These are phyloP conservation scores for Frankliniella intonsa DNA, from an alignment of 2,888 invertebrate genomes.

Conservation along the genomic window DNA sequence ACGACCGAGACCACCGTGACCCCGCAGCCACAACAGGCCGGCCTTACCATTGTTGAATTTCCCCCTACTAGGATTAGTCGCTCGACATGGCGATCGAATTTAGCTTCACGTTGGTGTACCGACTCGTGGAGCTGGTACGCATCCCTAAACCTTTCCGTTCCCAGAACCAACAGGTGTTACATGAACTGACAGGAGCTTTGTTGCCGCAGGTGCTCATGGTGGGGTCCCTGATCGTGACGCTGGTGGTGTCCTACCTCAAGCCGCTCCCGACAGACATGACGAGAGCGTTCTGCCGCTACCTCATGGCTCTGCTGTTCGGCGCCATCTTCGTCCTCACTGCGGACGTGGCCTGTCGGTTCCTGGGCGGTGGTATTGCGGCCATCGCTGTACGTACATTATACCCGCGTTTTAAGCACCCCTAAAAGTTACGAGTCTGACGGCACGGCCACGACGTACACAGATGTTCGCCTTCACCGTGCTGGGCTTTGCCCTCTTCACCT, in stretches of 20 bases:
- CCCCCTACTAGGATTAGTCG: background rate
- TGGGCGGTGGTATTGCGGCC: slow-evolving; percentile 34
- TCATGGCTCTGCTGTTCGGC: slow-evolving; percentile 39
- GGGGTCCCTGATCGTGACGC: background rate
- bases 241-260: background rate
- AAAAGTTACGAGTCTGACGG: no score
- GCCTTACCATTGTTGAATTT: background rate
- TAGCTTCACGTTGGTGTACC: background rate
- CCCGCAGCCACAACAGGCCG: background rate
- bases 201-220: background rate
- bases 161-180: no score
- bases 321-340: slow-evolving; percentile 41
- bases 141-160: no score
- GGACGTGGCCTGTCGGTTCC: slow-evolving; percentile 42
- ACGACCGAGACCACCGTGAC: no score
- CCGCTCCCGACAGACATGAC: background rate
- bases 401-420: no score
- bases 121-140: background rate
- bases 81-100: background rate
- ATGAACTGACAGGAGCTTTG: background rate
- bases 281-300: background rate
- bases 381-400: slow-evolving; percentile 39
- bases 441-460: slow-evolving; percentile 15
- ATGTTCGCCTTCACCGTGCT: background rate
- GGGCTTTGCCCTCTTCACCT: background rate